Conservation (phyloP, 92 coral and sea anemone species). For the Paragorgia papillata region DNA sequence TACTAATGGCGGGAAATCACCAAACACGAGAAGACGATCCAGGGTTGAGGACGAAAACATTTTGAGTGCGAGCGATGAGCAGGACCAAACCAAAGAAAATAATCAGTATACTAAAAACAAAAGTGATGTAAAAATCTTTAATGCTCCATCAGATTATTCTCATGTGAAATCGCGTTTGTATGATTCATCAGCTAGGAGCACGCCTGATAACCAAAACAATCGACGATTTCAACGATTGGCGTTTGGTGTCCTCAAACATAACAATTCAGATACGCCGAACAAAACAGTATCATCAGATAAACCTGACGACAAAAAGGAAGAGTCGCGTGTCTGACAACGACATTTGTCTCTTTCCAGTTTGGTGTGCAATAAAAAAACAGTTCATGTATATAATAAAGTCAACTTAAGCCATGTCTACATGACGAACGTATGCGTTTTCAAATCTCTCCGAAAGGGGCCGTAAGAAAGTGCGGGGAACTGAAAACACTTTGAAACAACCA, state of each 20-base stretch:
- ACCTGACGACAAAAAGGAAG: background rate
- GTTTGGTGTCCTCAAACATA: constrained; percentile 2
- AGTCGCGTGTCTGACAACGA: constrained; percentile 9
- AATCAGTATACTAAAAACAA: constrained; percentile 47
- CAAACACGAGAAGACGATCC: background rate
- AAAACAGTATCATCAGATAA: background rate
- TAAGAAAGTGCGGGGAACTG: too few relatives aligned
- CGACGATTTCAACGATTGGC: background rate
- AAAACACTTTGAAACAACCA: too few relatives aligned
- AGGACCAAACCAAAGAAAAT: constrained; percentile 18
- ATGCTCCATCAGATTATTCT: constrained; percentile 70
- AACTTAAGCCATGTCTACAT: too few relatives aligned
- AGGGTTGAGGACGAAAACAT: background rate
- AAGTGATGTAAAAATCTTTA: constrained; percentile 68
- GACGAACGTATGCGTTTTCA: too few relatives aligned
- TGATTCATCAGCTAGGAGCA: background rate
- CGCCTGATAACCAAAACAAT: background rate
- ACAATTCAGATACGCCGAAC: background rate
- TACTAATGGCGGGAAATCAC: background rate
- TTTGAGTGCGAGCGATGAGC: background rate
- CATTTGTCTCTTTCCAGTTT: background rate
- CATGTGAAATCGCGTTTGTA: constrained; percentile 70
- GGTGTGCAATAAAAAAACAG: too few relatives aligned
- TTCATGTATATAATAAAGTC: too few relatives aligned
- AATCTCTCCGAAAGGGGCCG: too few relatives aligned